Evolutionary conservation across 2,113 vertebrate genomes (phyloP), one percentile per base, ranked within the genome.

Genomic region (Silurus asotus): DNA sequence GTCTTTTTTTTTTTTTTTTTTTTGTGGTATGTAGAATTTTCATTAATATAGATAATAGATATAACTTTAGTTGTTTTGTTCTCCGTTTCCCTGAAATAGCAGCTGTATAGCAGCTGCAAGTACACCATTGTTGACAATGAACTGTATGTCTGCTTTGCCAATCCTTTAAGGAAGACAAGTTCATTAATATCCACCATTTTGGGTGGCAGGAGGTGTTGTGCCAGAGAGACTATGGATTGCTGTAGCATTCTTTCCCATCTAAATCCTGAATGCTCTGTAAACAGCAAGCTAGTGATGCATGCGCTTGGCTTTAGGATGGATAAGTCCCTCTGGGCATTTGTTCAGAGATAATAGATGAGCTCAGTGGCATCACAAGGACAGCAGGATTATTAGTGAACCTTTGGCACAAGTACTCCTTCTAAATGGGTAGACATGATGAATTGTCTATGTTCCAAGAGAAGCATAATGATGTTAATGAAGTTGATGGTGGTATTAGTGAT

Each of bases 341-440:
- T 79, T 85, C 45, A 58, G 51, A 83, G 88, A 83, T 87, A 88
- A 88, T 82, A 88, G 86, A 90, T 81, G 84, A 86, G 84, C 86
- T 84, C 61, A 72, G 78, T 84, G 58, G 59, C 78, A 67, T 75
- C 67, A 84, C 86, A 87, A 90, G 90, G 88, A 87, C 88, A 87
- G 64, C 55, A 23, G 48, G n/a, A 86, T 83, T 89, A 87, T 88
- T 86, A 89, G 88, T 84, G 77, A 58, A 64, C 78, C 61, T 64
- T 84, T 86, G 64, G 84, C 79, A 58, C 67, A 77, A 76, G 69
- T 48, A 61, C 49, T 80, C 51, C 25, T 84, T 69, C 84, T 78
- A 82, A 82, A 84, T 85, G 78, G 7, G 19, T 19, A 8, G 78
- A 87, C 67, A 48, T 62, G 56, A 80, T 6, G 37, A 59, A 61